Base-by-base conservation (phyloP, 2,113 vertebrate species). In the Progne subis region DNA sequence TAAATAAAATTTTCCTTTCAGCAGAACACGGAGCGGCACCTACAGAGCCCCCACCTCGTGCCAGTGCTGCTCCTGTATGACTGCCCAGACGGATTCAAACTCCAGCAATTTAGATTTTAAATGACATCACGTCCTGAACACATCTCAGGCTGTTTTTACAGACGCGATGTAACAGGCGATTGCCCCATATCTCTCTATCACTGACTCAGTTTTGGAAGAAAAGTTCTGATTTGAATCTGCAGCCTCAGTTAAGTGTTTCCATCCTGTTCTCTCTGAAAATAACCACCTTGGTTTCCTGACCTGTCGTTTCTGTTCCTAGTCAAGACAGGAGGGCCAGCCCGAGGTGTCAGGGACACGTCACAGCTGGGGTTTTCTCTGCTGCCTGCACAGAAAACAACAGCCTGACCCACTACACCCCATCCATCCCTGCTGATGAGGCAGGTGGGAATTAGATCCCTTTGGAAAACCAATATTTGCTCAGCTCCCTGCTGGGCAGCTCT, bases 401-500 rank as follows among this genome's bases (percentile, higher is more conserved):
- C 24, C 75, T 71, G 55, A 47, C 69, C 23, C 11, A 1, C 12
- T 57, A 19, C 65, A 29, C 55, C 19, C 41, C 34, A 28, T 25
- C 80, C 32, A 1, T 44, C 61, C 82, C 82, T 37, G 18, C 84
- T 46, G 78, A 15, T 16, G 53, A 39, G 71, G 59, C 65, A 85
- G 71, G 14, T 23, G n/a, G 53, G 78, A 81, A 50, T 53, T 5
- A 6, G 20, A 60, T 57, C 64, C 49, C 49, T 3, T 2, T 32
- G 32, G 25, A 64, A 75, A 90, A 59, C 69, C 70, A 96, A 57
- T 92, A 90, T 96, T 96, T 82, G 37, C 94, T 92, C 46, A 69
- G 72, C 9, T 94, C 37, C 14, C 83, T 76, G 70, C 75, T 65
- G 84, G 65, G 47, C 76, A 28, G 65, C 2, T 11, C 72, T 88